Conservation (phyloP, 1,140 invertebrate genomes). For the Drosophila eugracilis region DNA sequence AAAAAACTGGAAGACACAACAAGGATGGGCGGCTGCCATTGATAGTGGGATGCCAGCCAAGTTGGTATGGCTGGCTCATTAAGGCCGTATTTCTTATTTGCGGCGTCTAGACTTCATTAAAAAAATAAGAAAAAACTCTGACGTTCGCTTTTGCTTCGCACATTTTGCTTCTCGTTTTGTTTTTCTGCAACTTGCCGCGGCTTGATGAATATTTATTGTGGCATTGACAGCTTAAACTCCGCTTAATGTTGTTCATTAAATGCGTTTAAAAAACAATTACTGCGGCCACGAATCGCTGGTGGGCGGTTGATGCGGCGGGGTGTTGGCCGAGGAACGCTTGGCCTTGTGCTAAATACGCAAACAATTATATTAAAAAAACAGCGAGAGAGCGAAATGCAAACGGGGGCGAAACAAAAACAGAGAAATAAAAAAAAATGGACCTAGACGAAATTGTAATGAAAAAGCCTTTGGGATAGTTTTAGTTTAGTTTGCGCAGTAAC, state of each 20-base stretch:
- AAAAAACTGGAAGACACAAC: conserved; percentile 57
- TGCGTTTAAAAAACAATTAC: conserved; percentile 73
- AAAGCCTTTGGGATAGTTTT: conserved; percentile 79
- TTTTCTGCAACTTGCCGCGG: background rate
- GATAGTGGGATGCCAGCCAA: conserved; percentile 58
- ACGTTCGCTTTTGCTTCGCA: conserved; percentile 16
- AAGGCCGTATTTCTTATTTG: conserved; percentile 43
- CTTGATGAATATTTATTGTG: conserved; percentile 65
- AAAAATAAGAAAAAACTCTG: too few species aligned
- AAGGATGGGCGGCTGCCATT: conserved; percentile 28
- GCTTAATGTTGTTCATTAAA: conserved; percentile 50
- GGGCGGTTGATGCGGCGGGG: background rate
- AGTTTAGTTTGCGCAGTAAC: conserved; percentile 54
- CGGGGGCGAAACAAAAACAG: background rate
- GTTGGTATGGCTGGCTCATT: conserved; percentile 56
- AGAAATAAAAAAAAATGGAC: conserved; percentile 9
- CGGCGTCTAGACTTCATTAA: conserved; percentile 77
- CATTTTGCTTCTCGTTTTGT: too few species aligned
- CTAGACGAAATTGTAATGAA: conserved; percentile 70
- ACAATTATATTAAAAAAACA: conserved; percentile 67
- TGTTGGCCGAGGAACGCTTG: background rate
- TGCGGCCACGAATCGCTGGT: conserved; percentile 21
- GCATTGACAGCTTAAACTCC: conserved; percentile 70
- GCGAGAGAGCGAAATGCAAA: conserved; percentile 7
- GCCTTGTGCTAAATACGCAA: conserved; percentile 73